Conservation (phyloP, 1,140 invertebrate species). For the Drosophila nasuta region DNA sequence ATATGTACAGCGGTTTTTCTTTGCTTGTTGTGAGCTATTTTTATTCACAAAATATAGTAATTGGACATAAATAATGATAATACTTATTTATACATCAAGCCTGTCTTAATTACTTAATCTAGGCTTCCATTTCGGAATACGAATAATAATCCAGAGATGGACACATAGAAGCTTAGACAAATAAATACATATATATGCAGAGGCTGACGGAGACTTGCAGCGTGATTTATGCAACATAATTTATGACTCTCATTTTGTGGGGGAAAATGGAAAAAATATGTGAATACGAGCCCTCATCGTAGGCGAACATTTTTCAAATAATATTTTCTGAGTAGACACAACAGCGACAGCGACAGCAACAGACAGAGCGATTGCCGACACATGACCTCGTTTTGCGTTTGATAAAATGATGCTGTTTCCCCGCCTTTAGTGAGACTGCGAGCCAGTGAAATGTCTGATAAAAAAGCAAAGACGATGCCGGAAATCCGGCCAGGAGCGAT, state of each 20-base stretch:
- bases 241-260: slow-evolving; percentile 69
- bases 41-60: neutral
- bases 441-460: slow-evolving; percentile 34
- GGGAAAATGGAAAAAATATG: slow-evolving; percentile 8
- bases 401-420: slow-evolving; percentile 65
- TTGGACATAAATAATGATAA: slow-evolving; percentile 16
- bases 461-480: slow-evolving; percentile 49
- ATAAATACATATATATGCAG: neutral
- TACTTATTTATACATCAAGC: neutral
- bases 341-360: neutral
- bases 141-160: neutral
- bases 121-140: neutral
- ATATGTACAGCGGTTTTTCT: no score
- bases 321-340: slow-evolving; percentile 25
- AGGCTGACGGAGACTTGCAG: slow-evolving; percentile 12
- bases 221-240: slow-evolving; percentile 74
- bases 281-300: slow-evolving; percentile 10
- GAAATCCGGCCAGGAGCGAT: slow-evolving; percentile 51
- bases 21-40: no score
- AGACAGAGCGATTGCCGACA: slow-evolving; percentile 20
- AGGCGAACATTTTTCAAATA: slow-evolving; percentile 47
- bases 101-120: slow-evolving; percentile 4
- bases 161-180: neutral
- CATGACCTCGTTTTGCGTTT: slow-evolving; percentile 66
- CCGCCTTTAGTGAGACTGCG: neutral